phyloP scores from a whole-genome alignment of 1,140 invertebrate genomes.

The Heliconius eleuchia region DNA sequence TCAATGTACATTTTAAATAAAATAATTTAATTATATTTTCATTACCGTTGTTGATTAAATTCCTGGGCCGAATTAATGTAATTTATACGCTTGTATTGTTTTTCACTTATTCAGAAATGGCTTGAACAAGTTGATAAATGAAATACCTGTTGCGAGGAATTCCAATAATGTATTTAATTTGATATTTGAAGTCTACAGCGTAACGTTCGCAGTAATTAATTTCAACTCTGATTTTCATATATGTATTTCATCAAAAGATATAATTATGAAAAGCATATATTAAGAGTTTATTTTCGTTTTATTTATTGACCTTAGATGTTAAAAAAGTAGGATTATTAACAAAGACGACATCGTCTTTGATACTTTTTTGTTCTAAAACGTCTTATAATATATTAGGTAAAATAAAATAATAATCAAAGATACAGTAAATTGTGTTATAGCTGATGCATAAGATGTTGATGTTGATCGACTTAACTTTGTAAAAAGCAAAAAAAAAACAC shows the following conservation, averaged over 20 bases:
- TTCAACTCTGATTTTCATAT: neutral
- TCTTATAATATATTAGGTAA: too few relatives aligned
- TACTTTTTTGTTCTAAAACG: too few relatives aligned
- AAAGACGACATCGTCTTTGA: too few relatives aligned
- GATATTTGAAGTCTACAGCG: neutral
- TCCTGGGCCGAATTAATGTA: neutral
- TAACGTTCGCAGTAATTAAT: neutral
- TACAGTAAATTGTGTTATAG: too few relatives aligned
- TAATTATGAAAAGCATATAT: neutral
- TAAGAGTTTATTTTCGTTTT: too few relatives aligned
- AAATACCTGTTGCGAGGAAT: constrained; percentile 11
- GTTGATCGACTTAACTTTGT: too few relatives aligned
- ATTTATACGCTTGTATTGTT: constrained; percentile 13
- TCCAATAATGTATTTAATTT: constrained; percentile 9
- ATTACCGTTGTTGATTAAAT: constrained; percentile 21
- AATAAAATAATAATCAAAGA: too few relatives aligned
- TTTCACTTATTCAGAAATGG: constrained; percentile 12
- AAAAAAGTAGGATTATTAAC: too few relatives aligned
- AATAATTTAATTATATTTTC: constrained; percentile 20
- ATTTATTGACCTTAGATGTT: too few relatives aligned
- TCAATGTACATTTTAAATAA: too few relatives aligned
- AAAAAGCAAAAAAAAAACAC: too few relatives aligned
- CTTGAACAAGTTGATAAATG: constrained; percentile 10
- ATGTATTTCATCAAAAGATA: neutral
- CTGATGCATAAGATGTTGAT: too few relatives aligned